These are phyloP conservation scores for Propithecus coquereli DNA, from an alignment of 2,113 vertebrate genomes.

Conservation along the genomic window DNA sequence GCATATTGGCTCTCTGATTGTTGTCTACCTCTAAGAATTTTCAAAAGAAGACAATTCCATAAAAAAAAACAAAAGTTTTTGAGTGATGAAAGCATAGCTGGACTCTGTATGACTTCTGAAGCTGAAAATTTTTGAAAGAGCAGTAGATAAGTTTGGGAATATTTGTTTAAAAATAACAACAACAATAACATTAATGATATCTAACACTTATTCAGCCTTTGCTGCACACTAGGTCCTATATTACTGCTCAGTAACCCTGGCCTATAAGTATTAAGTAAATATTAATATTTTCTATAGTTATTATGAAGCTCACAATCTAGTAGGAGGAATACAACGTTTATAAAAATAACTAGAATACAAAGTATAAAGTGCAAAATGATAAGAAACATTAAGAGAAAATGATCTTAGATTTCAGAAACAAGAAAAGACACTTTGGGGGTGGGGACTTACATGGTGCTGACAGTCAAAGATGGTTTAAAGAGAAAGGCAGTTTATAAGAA, in stretches of 20 bases:
- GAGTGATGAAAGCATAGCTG: not conserved
- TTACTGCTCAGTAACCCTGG: not conserved
- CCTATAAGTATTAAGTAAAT: not conserved
- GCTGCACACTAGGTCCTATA: not conserved
- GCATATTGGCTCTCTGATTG: not conserved
- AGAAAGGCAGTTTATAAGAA: not conserved
- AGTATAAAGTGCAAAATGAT: not conserved
- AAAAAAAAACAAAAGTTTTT: not conserved
- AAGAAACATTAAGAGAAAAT: slow-evolving; percentile 13
- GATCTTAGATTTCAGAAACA: not conserved
- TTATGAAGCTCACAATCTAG: not conserved
- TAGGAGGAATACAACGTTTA: not conserved
- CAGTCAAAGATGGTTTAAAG: not conserved
- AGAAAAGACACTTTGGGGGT: not conserved
- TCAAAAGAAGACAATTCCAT: not conserved
- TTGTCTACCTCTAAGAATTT: not conserved
- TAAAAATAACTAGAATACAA: not conserved
- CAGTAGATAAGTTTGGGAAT: not conserved
- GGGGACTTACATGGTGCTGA: not conserved
- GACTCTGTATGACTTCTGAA: not conserved
- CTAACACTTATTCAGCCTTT: not conserved
- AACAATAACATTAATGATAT: not conserved
- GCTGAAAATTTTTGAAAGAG: not conserved
- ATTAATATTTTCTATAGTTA: not conserved
- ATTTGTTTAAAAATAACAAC: not conserved